A percentile compares a stretch with the other conserved stretches of the same genome.
phyloP scores from a whole-genome alignment of 2,113 vertebrate species.

The Synodontis membranacea region DNA sequence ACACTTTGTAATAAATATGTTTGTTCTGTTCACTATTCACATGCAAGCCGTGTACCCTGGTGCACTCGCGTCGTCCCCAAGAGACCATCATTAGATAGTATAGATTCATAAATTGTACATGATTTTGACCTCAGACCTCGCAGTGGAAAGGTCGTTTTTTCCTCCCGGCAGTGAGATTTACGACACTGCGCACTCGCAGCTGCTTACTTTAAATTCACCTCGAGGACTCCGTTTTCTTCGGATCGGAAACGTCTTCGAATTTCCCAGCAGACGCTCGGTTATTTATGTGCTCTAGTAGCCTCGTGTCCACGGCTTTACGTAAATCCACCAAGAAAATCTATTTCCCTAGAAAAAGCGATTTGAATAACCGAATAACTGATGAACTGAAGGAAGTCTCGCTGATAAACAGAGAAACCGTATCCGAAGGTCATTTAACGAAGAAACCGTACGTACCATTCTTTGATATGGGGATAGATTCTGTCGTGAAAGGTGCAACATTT shows the following conservation, averaged over 20 bases:
- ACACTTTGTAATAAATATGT: background rate
- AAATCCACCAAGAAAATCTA: background rate
- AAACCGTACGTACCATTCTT: no score
- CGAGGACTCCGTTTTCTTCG: background rate
- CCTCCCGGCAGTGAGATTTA: background rate
- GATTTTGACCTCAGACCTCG: background rate
- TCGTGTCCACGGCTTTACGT: background rate
- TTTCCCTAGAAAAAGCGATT: background rate
- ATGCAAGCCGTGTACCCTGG: background rate
- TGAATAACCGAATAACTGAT: no score
- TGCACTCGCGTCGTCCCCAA: no score
- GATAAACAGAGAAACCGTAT: no score
- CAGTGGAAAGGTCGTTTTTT: background rate
- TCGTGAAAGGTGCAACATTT: background rate
- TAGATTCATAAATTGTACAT: background rate
- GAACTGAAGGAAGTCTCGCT: no score
- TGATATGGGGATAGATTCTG: no score
- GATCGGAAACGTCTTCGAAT: background rate
- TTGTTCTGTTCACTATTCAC: background rate
- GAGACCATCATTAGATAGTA: background rate
- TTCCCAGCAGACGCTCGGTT: background rate
- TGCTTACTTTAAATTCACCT: slow-evolving; percentile 4
- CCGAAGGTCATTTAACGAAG: no score
- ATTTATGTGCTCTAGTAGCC: background rate
- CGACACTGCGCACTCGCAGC: background rate